Percentiles rank a stretch among this genome's conserved stretches.
phyloP scores from a whole-genome alignment of 2,113 vertebrate species.

The Cyprinodon brontotheroides region DNA sequence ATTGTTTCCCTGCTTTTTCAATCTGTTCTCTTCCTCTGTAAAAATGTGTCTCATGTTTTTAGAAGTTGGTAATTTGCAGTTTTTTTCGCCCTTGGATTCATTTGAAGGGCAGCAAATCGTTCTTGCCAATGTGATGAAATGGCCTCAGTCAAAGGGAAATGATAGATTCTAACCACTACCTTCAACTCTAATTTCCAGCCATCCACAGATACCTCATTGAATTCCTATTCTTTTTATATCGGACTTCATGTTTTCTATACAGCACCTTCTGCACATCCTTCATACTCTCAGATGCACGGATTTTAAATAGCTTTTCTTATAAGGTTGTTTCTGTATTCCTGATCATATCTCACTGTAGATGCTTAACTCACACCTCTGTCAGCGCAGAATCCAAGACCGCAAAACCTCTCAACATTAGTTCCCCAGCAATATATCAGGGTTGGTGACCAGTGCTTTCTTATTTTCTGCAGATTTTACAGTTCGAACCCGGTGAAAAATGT shows the following conservation, averaged over 20 bases:
- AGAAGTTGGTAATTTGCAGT: neutral
- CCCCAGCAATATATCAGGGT: constrained; percentile 16
- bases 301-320: constrained; percentile 30
- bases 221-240: neutral
- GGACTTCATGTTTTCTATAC: neutral
- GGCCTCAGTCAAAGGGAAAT: neutral
- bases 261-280: neutral
- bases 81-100: neutral
- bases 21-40: neutral
- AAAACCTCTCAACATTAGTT: constrained; percentile 34
- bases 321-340: constrained; percentile 40
- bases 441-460: constrained; percentile 9
- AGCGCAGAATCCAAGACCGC: constrained; percentile 28
- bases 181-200: neutral
- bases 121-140: neutral
- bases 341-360: constrained; percentile 42
- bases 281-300: constrained; percentile 2
- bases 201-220: neutral
- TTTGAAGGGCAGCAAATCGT: neutral
- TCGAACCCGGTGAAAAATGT: constrained; percentile 28
- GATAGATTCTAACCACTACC: neutral
- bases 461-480: constrained; percentile 17
- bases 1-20: neutral
- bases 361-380: constrained; percentile 54
- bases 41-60: neutral